phyloP scores from a whole-genome alignment of 53 echinoderm and acorn worm species.

The Glandiceps talaboti region DNA sequence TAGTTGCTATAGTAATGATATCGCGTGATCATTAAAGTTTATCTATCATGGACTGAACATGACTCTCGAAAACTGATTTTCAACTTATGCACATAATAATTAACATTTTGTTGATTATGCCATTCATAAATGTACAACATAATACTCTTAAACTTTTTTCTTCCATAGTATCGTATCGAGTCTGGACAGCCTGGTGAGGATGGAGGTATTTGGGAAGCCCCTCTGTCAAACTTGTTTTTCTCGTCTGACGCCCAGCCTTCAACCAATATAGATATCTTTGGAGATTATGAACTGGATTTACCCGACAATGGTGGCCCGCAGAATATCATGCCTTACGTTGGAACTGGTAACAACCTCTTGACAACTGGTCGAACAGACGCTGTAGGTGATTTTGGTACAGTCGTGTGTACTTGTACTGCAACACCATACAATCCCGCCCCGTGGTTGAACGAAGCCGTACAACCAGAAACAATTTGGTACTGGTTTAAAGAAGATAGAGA shows the following conservation, averaged over 20 bases:
- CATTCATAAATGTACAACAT: too few species aligned
- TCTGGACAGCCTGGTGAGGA: slow-evolving; percentile 36
- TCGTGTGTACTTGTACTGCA: slow-evolving; percentile 37
- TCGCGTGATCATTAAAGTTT: too few species aligned
- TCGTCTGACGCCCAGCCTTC: slow-evolving; percentile 20
- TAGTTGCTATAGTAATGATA: too few species aligned
- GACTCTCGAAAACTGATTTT: too few species aligned
- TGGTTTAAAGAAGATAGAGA: slow-evolving; percentile 60
- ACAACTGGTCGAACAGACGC: neutral
- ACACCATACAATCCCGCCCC: neutral
- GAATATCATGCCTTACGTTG: slow-evolving; percentile 42
- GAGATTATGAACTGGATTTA: slow-evolving; percentile 14
- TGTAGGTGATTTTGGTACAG: slow-evolving; percentile 22
- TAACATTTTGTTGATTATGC: too few species aligned
- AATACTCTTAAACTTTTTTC: too few species aligned
- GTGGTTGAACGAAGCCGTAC: neutral
- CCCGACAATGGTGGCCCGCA: slow-evolving; percentile 27
- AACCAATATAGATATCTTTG: slow-evolving; percentile 47
- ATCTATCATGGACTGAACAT: too few species aligned
- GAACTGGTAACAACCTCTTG: neutral
- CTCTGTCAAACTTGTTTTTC: slow-evolving; percentile 27
- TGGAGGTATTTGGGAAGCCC: slow-evolving; percentile 62
- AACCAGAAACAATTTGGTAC: slow-evolving; percentile 44
- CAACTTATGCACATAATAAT: too few species aligned
- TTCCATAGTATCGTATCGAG: slow-evolving; percentile 52